Evolutionary conservation across 1,140 invertebrate species (phyloP).

Genomic region (Drosophila sulfurigaster): DNA sequence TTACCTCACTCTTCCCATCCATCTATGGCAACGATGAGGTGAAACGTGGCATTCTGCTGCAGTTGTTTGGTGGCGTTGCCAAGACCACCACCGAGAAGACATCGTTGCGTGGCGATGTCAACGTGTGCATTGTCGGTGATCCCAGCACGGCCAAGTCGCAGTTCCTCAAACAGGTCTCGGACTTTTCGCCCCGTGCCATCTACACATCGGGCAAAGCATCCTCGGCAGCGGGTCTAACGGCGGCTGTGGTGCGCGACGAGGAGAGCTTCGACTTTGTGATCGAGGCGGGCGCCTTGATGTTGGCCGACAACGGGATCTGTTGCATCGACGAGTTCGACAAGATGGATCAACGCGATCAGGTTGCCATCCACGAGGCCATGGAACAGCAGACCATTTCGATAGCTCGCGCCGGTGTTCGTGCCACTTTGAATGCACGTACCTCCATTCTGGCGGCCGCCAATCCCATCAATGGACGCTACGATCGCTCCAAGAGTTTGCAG

Average conservation of each 20-base stretch:
- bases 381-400: constrained; percentile 99
- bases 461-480: constrained; percentile 98
- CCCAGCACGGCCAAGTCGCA: constrained; percentile 99
- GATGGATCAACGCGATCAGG: constrained; percentile 99
- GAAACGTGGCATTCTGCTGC: constrained; percentile 96
- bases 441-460: constrained; percentile 99
- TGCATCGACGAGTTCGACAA: constrained; percentile 99
- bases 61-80: constrained; percentile 98
- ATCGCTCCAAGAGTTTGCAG: constrained; percentile 96
- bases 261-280: constrained; percentile 99
- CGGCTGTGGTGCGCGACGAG: constrained; percentile 98
- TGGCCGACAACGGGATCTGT: constrained; percentile 99
- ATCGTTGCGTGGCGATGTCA: constrained; percentile 97
- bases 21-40: constrained; percentile 99
- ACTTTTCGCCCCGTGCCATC: constrained; percentile 97
- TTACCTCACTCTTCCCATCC: constrained; percentile 97
- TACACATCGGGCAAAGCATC: constrained; percentile 99
- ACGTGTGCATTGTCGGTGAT: constrained; percentile 99
- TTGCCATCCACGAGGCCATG: constrained; percentile 99
- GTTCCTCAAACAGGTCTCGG: constrained; percentile 97
- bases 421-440: constrained; percentile 98
- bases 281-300: constrained; percentile 99
- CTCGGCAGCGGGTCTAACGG: constrained; percentile 98
- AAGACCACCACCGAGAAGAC: constrained; percentile 97
- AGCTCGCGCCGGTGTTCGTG: constrained; percentile 98